phyloP scores from a whole-genome alignment of 2,113 vertebrate species.

The Suricata suricatta region DNA sequence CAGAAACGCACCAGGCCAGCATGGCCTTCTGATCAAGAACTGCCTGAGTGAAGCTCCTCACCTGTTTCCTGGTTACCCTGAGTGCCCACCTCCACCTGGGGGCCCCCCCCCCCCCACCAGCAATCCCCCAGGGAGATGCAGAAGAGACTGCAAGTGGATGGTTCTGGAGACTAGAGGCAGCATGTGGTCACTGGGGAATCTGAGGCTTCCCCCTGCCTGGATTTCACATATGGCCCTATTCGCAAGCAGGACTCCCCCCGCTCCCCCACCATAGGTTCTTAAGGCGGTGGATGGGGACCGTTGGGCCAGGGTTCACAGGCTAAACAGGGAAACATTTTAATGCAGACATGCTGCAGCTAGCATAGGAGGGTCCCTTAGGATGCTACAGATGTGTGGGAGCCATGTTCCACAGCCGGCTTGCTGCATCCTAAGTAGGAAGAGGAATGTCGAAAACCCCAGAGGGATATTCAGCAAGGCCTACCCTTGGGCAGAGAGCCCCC shows the following conservation, averaged over 20 bases:
- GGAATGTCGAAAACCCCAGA: neutral
- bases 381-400: neutral
- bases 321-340: neutral
- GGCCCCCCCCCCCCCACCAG: no score
- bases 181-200: conserved; percentile 3
- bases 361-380: neutral
- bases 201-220: neutral
- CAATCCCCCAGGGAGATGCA: neutral
- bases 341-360: neutral
- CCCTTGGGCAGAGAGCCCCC: neutral
- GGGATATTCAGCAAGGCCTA: neutral
- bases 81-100: fast-evolving
- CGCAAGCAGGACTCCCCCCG: neutral
- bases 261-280: neutral
- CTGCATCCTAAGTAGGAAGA: neutral
- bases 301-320: neutral
- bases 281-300: neutral
- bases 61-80: neutral
- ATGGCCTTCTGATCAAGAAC: neutral
- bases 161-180: neutral
- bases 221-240: conserved; percentile 28
- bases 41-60: neutral
- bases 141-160: neutral
- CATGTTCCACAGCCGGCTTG: neutral
- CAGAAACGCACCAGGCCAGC: neutral